A percentile compares a stretch with the other conserved stretches of the same genome.
These are phyloP conservation scores for Carpatolechia fugitivella DNA, from an alignment of 2,888 invertebrate genomes.

Conservation along the genomic window DNA sequence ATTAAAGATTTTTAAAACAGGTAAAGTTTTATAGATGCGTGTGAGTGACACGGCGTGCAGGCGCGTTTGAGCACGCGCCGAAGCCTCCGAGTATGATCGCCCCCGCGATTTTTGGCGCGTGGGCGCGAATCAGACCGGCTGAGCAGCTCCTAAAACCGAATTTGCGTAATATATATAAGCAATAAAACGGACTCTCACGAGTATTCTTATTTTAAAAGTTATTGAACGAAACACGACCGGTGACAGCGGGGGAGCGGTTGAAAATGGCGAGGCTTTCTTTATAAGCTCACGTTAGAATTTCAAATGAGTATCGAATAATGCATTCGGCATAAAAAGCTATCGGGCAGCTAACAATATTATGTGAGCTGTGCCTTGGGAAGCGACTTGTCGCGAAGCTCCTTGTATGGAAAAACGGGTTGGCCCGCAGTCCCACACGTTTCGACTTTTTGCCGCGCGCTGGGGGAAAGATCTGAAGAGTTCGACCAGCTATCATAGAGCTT, in stretches of 20 bases:
- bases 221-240: constrained; percentile 47
- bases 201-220: constrained; percentile 5
- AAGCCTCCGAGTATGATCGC: constrained; percentile 67
- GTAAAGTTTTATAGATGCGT: constrained; percentile 42
- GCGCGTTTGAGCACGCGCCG: constrained; percentile 70
- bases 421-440: constrained; percentile 76
- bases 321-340: constrained; percentile 78
- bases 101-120: constrained; percentile 72
- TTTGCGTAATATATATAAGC: constrained; percentile 72
- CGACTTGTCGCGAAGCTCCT: constrained; percentile 67
- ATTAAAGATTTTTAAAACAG: constrained; percentile 23
- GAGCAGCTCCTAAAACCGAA: constrained; percentile 57
- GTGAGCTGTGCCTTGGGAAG: constrained; percentile 75
- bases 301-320: constrained; percentile 80
- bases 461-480: constrained; percentile 63
- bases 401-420: constrained; percentile 77
- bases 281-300: constrained; percentile 78
- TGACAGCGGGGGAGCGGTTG: constrained; percentile 66
- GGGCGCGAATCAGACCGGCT: constrained; percentile 53
- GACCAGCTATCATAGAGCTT: constrained; percentile 46
- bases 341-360: constrained; percentile 76
- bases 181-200: constrained; percentile 39
- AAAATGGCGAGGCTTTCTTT: constrained; percentile 75
- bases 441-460: constrained; percentile 71
- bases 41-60: constrained; percentile 66